Percentiles rank a stretch among this genome's conserved stretches.
Evolutionary conservation across 2,888 invertebrate genomes (phyloP).

Genomic region (Lochmaea crataegi): DNA sequence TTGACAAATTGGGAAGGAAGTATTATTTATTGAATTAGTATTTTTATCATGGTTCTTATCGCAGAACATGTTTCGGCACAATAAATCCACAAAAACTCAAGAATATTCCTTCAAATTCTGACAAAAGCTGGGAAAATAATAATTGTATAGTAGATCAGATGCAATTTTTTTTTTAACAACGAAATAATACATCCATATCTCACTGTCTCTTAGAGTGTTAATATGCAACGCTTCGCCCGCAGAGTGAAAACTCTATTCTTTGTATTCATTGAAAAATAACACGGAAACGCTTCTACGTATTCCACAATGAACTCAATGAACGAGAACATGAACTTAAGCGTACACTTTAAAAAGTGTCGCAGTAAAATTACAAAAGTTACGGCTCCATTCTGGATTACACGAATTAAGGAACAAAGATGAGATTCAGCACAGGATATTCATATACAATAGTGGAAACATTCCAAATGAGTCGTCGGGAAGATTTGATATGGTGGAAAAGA

Average conservation of each 20-base stretch:
- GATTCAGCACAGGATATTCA: neutral
- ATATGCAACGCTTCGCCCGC: neutral
- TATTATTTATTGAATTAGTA: no score
- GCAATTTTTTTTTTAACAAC: neutral
- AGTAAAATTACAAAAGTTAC: neutral
- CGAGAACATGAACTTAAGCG: neutral
- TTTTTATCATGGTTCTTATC: no score
- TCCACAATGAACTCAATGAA: conserved; percentile 1
- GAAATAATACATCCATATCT: neutral
- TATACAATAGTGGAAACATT: no score
- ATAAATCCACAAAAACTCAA: no score
- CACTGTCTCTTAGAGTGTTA: neutral
- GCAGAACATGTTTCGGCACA: no score
- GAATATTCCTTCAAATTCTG: no score
- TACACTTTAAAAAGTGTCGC: neutral
- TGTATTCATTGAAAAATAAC: conserved; percentile 1
- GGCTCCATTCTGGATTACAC: neutral
- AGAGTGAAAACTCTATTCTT: neutral
- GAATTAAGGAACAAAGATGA: neutral
- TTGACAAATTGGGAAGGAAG: no score
- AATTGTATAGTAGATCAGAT: no score
- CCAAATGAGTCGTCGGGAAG: no score
- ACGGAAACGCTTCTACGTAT: conserved; percentile 8
- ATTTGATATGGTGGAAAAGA: no score
- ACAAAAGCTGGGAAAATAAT: no score